Percentiles rank a stretch among this genome's conserved stretches.
phyloP scores from a whole-genome alignment of 1,140 invertebrate species.

The Drosophila nikananu region DNA sequence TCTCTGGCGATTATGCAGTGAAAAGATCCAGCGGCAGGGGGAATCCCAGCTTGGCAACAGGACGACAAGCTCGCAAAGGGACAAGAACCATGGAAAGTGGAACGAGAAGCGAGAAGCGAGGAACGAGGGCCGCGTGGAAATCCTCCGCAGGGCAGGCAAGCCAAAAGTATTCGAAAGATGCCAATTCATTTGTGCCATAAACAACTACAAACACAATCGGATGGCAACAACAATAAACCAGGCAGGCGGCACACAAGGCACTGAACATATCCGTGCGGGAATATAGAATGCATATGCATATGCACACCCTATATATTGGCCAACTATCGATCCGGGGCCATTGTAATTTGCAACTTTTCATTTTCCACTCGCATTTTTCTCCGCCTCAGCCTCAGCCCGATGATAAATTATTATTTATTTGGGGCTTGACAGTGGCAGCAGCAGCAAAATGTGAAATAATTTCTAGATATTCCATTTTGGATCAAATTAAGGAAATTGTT shows the following conservation, averaged over 20 bases:
- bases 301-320: slow-evolving; percentile 38
- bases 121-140: slow-evolving; percentile 12
- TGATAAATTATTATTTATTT: slow-evolving; percentile 46
- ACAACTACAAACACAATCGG: slow-evolving; percentile 55
- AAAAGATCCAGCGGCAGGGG: slow-evolving; percentile 32
- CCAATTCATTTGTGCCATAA: slow-evolving; percentile 79
- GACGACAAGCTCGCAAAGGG: slow-evolving; percentile 13
- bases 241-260: slow-evolving; percentile 23
- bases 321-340: slow-evolving; percentile 67
- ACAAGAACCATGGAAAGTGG: not conserved
- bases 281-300: slow-evolving; percentile 42
- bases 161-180: slow-evolving; percentile 71
- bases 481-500: slow-evolving; percentile 39
- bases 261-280: slow-evolving; percentile 17
- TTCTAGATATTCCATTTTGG: slow-evolving; percentile 25
- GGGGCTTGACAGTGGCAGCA: slow-evolving; percentile 29
- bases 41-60: slow-evolving; percentile 7
- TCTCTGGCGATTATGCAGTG: slow-evolving; percentile 71
- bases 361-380: slow-evolving; percentile 54
- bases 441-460: slow-evolving; percentile 34
- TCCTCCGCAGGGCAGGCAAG: slow-evolving; percentile 43
- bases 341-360: slow-evolving; percentile 68
- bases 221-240: slow-evolving; percentile 32
- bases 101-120: not conserved
- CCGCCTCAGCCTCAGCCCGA: not conserved